These are phyloP conservation scores for Symphodus melops DNA, from an alignment of 2,113 vertebrate genomes.

Conservation along the genomic window DNA sequence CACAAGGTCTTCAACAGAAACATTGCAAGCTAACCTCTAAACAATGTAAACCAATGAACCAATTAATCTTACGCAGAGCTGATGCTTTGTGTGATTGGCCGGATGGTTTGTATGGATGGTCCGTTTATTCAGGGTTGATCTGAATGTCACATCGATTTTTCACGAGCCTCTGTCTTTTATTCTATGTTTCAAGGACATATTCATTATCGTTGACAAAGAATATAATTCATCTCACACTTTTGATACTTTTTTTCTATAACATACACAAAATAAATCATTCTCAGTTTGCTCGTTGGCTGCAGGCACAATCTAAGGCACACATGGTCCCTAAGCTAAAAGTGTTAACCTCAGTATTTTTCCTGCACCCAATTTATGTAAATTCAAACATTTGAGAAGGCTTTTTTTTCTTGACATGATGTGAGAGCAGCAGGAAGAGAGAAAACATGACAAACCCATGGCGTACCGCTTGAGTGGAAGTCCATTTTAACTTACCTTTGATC, in stretches of 20 bases:
- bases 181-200: no score
- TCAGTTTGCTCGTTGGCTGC: not conserved
- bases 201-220: not conserved
- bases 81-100: not conserved
- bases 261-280: not conserved
- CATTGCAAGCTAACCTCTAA: not conserved
- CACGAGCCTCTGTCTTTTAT: no score
- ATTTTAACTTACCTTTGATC: not conserved
- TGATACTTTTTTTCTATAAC: not conserved
- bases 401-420: constrained; percentile 12
- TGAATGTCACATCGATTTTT: not conserved
- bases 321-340: not conserved
- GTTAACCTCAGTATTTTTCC: not conserved
- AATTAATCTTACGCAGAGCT: not conserved
- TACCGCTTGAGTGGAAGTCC: constrained; percentile 1
- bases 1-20: no score
- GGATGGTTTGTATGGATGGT: not conserved
- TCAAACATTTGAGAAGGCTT: constrained; percentile 10
- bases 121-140: not conserved
- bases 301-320: not conserved
- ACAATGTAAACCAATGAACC: not conserved
- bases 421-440: not conserved
- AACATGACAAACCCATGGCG: constrained; percentile 17
- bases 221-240: not conserved
- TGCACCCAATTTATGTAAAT: constrained; percentile 16